A percentile compares a stretch with the other conserved stretches of the same genome.
Evolutionary conservation across 2,888 invertebrate species (phyloP).

Genomic region (Cordilura impudica): DNA sequence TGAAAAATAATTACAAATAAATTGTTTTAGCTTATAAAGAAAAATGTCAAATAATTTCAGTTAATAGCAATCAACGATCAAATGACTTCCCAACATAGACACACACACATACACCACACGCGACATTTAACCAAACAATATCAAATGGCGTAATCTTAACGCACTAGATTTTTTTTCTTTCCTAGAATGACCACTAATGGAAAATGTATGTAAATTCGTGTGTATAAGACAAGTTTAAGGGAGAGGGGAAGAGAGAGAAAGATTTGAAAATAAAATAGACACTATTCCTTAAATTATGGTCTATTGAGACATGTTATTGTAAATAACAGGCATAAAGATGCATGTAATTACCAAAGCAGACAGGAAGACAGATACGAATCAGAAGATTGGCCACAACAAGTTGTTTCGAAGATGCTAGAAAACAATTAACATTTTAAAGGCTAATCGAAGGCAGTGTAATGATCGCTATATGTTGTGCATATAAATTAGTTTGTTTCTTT

Average conservation of each 20-base stretch:
- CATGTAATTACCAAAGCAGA: constrained; percentile 39
- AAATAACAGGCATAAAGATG: constrained; percentile 47
- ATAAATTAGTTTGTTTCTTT: no score
- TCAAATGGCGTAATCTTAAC: neutral
- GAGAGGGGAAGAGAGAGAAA: neutral
- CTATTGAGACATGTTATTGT: constrained; percentile 49
- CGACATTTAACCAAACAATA: neutral
- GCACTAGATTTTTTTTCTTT: neutral
- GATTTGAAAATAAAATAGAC: no score
- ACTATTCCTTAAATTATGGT: neutral
- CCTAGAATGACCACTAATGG: neutral
- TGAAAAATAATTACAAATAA: constrained; percentile 9
- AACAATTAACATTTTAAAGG: neutral
- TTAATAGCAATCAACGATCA: constrained; percentile 10
- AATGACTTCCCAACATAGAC: neutral
- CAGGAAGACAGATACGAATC: neutral
- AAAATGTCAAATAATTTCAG: constrained; percentile 28
- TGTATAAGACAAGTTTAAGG: neutral
- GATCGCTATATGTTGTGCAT: constrained; percentile 37
- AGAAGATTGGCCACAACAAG: neutral
- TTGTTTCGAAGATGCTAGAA: neutral
- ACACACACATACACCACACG: no score
- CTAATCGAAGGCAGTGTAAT: constrained; percentile 13
- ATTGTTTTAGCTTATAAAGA: neutral
- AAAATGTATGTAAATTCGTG: neutral